Base-by-base conservation (phyloP, 2,113 vertebrate species). In the Amblyornis subalaris region DNA sequence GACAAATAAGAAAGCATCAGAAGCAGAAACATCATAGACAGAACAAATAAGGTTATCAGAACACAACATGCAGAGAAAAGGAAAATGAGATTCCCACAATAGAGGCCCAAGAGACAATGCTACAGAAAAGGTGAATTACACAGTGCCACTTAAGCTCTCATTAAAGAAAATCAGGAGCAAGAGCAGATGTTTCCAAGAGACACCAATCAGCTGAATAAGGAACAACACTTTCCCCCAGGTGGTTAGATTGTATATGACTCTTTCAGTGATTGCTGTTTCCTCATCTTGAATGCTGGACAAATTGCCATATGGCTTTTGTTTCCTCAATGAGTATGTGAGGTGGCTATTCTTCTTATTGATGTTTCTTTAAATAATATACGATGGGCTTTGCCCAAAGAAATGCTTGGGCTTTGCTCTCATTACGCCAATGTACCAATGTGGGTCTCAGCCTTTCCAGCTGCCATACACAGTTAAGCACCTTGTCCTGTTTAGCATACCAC, bases 161-260 rank as follows among this genome's bases (percentile, higher is more conserved):
- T 72, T 92, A 85, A 81, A 92, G 83, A 72, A 77, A 72, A 47
- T 33, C 70, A 58, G 62, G 23, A 88, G 21, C 44, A 82, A 75
- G 44, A 92, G n/a, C 65, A 93, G 92, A 45, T 84, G 65, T 91
- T 89, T 92, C 61, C 36, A 92, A 77, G 58, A 72, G 42, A 87
- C 78, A 85, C 20, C 84, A 51, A 47, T 31, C 22, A 91, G 13
- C n/a, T 85, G 69, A 93, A n/a, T 40, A 58, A 78, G 57, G n/a
- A 93, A 69, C 28, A 86, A 45, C 8, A 38, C 21, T 42, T 92
- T 67, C 28, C 61, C 50, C 29, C 58, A 29, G 4, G 44, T 88
- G 77, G 74, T 82, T 58, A 90, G 48, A 73, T 21, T 22, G 31
- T 12, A 47, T 21, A 44, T 21, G 36, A 64, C 65, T 61, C 69